Base-by-base conservation (phyloP, 1,140 invertebrate species). In the Ceratoteleas bidentatus region DNA sequence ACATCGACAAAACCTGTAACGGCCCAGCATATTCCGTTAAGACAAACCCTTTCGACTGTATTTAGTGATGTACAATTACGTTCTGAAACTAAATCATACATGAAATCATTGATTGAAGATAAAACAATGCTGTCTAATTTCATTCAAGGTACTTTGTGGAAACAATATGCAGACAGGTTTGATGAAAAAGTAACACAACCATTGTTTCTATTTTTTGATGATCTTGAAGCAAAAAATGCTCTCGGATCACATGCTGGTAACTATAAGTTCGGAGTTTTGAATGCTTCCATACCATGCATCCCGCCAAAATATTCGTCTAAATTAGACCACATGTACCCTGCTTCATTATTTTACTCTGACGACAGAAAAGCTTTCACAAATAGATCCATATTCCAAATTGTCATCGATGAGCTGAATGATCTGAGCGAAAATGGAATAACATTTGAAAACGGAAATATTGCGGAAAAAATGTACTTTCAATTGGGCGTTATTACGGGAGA, bases 61-160 rank as follows among this genome's bases (percentile, higher is more conserved):
- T 70, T 70, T 53, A 70, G 57, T 53, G 15, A 70, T 53, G 14
- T 43, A 33, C 3, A 14, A 3, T 36, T 70, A 14, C 58, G 60
- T 13, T 11, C 53, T 7, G 24, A 61, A 32, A 70, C 57, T 15
- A 53, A 57, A 45, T 4, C 4, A 16, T 70, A 43, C 53, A 34
- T 61, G 24, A n/a, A 43, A 24, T 8, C 52, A 0, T 70, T 70
- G 50, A 7, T 32, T n/a, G 36, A 52, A 9, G 54, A 74, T 7
- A 64, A 65, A 47, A 4, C 4, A 1, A 10, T 11, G 14, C 1
- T 57, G 4, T 36, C 38, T 8, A 74, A 74, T 52, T 57, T 58
- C 36, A 43, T 65, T 50, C 72, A 75, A 66, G 61, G 33, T 8
- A 15, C 47, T 52, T 47, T 58, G 16, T 66, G 72, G 72, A 6